phyloP scores from a whole-genome alignment of 2,888 invertebrate genomes.

The Periphyllus acericola region DNA sequence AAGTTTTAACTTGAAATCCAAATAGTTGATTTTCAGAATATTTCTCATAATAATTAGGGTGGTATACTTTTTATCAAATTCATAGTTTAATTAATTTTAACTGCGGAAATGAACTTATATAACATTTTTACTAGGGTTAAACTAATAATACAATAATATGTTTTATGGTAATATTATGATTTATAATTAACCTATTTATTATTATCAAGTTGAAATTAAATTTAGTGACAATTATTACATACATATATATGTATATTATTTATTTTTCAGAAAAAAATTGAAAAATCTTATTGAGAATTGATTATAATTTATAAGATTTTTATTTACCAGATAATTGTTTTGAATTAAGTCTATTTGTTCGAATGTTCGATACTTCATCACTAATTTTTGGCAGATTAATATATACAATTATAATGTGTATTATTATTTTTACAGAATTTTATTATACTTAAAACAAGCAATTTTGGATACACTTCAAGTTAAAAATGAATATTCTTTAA shows the following conservation, averaged over 20 bases:
- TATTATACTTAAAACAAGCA: slow-evolving; percentile 46
- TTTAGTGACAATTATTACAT: background rate
- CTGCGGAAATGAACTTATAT: too few relatives aligned
- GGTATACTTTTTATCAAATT: background rate
- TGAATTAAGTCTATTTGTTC: too few relatives aligned
- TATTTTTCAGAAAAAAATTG: background rate
- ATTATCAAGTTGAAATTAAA: background rate
- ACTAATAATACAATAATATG: background rate
- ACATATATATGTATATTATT: background rate
- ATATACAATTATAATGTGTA: background rate
- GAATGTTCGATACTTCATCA: background rate
- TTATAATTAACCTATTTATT: background rate
- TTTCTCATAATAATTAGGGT: background rate
- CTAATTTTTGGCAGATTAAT: background rate
- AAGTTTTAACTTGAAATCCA: background rate
- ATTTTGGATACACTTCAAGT: slow-evolving; percentile 29
- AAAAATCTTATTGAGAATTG: background rate
- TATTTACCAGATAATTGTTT: background rate
- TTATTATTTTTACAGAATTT: slow-evolving; percentile 20
- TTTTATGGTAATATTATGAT: background rate
- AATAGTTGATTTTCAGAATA: background rate
- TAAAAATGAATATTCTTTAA: slow-evolving; percentile 40
- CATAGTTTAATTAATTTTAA: background rate
- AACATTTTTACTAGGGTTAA: too few relatives aligned
- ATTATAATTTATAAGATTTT: background rate